Conservation (phyloP, 2,888 invertebrate species). For the Diarsia dahlii region DNA sequence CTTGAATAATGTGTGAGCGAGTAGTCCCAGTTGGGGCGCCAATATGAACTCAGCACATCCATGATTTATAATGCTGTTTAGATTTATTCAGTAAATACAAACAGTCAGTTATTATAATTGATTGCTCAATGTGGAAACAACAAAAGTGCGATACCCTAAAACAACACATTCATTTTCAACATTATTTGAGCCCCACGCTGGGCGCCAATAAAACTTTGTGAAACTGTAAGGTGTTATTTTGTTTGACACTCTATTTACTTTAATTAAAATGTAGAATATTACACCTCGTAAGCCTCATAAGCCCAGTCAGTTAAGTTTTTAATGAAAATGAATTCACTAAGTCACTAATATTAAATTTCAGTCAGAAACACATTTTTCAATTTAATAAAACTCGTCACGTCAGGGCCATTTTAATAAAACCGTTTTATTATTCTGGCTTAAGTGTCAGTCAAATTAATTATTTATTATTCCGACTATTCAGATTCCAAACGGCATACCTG, state of each 20-base stretch:
- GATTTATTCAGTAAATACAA: slow-evolving; percentile 27
- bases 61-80: slow-evolving; percentile 23
- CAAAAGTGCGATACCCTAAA: slow-evolving; percentile 23
- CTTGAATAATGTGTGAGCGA: slow-evolving; percentile 14
- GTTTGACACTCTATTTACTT: slow-evolving; percentile 43
- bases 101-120: slow-evolving; percentile 18
- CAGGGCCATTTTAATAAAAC: slow-evolving; percentile 49
- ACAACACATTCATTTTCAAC: slow-evolving; percentile 38
- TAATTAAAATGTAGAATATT: slow-evolving; percentile 56
- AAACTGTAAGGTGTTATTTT: slow-evolving; percentile 23
- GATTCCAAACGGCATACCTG: slow-evolving; percentile 34
- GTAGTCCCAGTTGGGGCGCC: slow-evolving; percentile 50
- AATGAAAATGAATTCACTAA: slow-evolving; percentile 54
- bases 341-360: slow-evolving; percentile 51
- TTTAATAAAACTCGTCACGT: slow-evolving; percentile 57
- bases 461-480: slow-evolving; percentile 32
- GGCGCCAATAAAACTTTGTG: slow-evolving; percentile 38
- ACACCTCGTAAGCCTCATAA: slow-evolving; percentile 45
- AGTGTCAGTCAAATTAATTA: slow-evolving; percentile 36
- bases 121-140: slow-evolving; percentile 25
- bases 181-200: slow-evolving; percentile 39
- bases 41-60: slow-evolving; percentile 30
- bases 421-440: slow-evolving; percentile 43
- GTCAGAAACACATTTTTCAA: slow-evolving; percentile 42
- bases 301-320: slow-evolving; percentile 49